Base-by-base conservation (phyloP, 2,888 invertebrate genomes). In the Brenthis ino region DNA sequence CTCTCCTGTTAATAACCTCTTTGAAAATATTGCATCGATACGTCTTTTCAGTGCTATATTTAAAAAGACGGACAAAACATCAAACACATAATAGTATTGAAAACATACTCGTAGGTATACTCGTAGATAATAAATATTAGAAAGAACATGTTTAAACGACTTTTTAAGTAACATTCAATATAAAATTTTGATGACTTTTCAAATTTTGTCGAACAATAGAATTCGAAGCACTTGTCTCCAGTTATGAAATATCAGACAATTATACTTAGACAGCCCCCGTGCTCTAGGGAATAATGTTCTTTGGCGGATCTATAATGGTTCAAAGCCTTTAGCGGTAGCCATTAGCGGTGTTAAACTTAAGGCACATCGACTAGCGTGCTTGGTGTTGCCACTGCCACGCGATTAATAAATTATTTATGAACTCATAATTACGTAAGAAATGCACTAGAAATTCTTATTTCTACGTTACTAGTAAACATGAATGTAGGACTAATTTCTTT, bases 261-360 rank as follows among this genome's bases (percentile, higher is more conserved):
- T 77, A 80, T 84, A 82, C 81, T 83, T 80, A 75, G 75, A 76
- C 77, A 79, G 80, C 82, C 81, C 80, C 77, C 74, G 72, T 73
- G 82, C 88, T 79, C 86, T 16, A 55, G 63, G 73, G 74, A 67
- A 61, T 80, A 81, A 79, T 81, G 82, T 81, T 83, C 81, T 82
- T 80, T 80, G 79, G 78, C 79, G 79, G 80, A 82, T 79, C 82
- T 79, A 80, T 83, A 82, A 83, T 83, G 82, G 80, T 79, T 81
- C 75, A 73, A 81, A 79, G 84, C 82, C 81, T n/a, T n/a, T n/a
- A 79, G 81, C n/a, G n/a, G n/a, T n/a, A 79, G 61, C 87, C 86
- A 89, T 89, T 88, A 89, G 85, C 82, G 72, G 80, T 85, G 86
- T 85, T 85, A 82, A 84, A 82, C 82, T 82, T 77, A 77, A 74